Evolutionary conservation across 2,113 vertebrate species (phyloP).

Genomic region (Zeus faber): DNA sequence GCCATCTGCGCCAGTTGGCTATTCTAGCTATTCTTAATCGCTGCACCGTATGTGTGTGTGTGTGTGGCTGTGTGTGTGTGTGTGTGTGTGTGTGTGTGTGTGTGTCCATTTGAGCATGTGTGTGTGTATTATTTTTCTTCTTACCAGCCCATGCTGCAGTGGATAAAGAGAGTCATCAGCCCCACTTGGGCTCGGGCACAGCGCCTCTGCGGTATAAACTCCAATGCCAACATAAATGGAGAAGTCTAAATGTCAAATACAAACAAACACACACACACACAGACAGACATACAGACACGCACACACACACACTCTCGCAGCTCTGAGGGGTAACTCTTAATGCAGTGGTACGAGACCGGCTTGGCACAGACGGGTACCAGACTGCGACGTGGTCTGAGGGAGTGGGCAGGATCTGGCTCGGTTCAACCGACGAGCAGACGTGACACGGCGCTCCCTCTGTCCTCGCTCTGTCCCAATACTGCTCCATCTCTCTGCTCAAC

Average conservation of each 20-base stretch:
- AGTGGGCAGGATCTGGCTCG: constrained; percentile 62
- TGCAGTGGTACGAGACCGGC: constrained; percentile 50
- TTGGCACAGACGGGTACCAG: constrained; percentile 61
- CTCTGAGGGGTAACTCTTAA: constrained; percentile 57
- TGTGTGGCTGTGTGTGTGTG: constrained; percentile 14
- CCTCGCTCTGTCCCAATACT: too few species aligned
- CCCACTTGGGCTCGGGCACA: constrained; percentile 51
- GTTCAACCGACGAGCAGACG: constrained; percentile 58
- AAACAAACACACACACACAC: constrained; percentile 37
- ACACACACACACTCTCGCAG: constrained; percentile 44
- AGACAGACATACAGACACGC: constrained; percentile 29
- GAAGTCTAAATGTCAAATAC: constrained; percentile 59
- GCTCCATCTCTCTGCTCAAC: too few species aligned
- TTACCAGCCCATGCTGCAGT: constrained; percentile 50
- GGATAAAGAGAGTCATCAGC: constrained; percentile 68
- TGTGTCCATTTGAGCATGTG: constrained; percentile 26
- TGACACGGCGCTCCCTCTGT: constrained; percentile 42
- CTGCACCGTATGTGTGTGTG: constrained; percentile 28
- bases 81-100: constrained; percentile 4
- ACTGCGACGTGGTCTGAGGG: constrained; percentile 68
- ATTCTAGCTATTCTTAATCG: constrained; percentile 72
- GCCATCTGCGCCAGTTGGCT: constrained; percentile 76
- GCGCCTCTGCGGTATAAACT: constrained; percentile 54
- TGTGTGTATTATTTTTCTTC: constrained; percentile 40
- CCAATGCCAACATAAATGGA: constrained; percentile 68